Evolutionary conservation across 2,797 vertebrate species (phyloP), one percentile per base, ranked within the genome.

Genomic region (Alectoris magna): DNA sequence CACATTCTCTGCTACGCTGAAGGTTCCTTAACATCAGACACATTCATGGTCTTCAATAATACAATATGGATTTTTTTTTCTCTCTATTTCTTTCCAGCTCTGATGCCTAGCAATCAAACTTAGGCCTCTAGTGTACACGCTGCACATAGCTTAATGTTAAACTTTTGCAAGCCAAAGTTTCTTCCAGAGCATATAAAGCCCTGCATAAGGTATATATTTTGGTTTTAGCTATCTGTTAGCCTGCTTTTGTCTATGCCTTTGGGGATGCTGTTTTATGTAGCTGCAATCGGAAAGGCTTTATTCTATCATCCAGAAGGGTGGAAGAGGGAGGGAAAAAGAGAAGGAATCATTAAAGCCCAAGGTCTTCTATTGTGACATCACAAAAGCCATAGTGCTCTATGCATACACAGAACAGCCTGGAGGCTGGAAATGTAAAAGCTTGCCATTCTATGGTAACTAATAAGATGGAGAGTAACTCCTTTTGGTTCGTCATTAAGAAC

Each of bases 401-500:
- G 74, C 9, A 9, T 14, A 39, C 19, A 38, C 2, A 83, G 1
- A 78, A 22, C 5, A 53, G 44, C 38, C 69, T 88, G 36, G n/a
- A 73, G 15, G 24, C 56, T 53, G 23, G 34, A 80, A 17, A 86
- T 85, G 29, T 26, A 4, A 73, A 90, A 71, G 27, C 3, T 11
- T 14, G 11, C 6, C 51, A 7, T 15, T 90, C 24, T 24, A 29
- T 26, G 27, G 68, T 12, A 92, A 5, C 15, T 41, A 53, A 34
- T 69, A 67, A 41, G 17, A 79, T 53, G 4, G 29, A 68, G 8
- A 58, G 3, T 49, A 84, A 63, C 3, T 36, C 49, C 29, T 69
- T 81, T 90, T 66, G 31, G 17, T 72, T 85, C 51, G 89, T 31
- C 27, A 36, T 11, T 38, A 69, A 77, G 76, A 88, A 83, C 5